Conservation (phyloP, 2,888 invertebrate genomes). For the Ditula angustiorana region DNA sequence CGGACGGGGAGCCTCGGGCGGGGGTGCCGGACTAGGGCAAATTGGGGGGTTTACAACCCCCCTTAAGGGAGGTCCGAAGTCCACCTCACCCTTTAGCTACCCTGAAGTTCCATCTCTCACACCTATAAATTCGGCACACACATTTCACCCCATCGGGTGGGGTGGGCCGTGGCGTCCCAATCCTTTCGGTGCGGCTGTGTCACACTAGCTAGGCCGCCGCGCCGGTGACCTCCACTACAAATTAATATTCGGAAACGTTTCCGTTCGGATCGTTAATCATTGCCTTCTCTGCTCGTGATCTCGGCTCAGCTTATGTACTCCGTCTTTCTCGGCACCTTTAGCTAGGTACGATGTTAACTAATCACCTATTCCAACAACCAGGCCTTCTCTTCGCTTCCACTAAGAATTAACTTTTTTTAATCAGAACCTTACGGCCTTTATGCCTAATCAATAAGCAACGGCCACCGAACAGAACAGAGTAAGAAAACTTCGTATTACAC, state of each 20-base stretch:
- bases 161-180: conserved; percentile 78
- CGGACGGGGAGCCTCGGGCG: conserved; percentile 79
- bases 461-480: background rate
- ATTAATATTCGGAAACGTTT: conserved; percentile 85
- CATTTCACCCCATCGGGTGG: conserved; percentile 80
- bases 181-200: conserved; percentile 82
- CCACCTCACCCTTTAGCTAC: conserved; percentile 85
- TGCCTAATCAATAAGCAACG: conserved; percentile 3
- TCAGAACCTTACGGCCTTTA: conserved; percentile 13
- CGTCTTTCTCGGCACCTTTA: conserved; percentile 32
- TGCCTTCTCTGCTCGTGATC: conserved; percentile 70
- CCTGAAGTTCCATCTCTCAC: conserved; percentile 86
- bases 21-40: conserved; percentile 85
- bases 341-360: conserved; percentile 1
- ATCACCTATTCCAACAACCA: conserved; percentile 12
- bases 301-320: conserved; percentile 43
- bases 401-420: conserved; percentile 2
- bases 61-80: conserved; percentile 82
- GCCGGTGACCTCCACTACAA: conserved; percentile 82
- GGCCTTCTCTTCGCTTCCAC: conserved; percentile 34
- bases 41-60: conserved; percentile 77
- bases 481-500: background rate
- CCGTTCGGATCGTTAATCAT: conserved; percentile 82
- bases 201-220: conserved; percentile 79
- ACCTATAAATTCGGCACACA: conserved; percentile 86